Evolutionary conservation across 1,140 invertebrate genomes (phyloP).

Genomic region (Leptinotarsa texana): DNA sequence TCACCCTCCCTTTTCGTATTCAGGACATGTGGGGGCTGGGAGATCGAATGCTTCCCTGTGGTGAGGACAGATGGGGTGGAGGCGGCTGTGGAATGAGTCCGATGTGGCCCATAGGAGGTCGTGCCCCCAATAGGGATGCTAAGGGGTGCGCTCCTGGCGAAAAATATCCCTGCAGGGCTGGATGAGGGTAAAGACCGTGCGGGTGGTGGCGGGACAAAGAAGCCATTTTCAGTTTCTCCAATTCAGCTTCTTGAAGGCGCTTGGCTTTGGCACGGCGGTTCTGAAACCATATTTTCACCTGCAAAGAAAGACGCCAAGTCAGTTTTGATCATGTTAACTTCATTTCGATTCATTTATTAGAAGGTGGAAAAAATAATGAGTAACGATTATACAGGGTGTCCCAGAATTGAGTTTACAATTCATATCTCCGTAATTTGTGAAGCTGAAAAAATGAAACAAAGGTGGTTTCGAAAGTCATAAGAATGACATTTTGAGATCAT

Average conservation of each 20-base stretch:
- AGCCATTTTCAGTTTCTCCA: conserved; percentile 70
- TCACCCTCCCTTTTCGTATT: not conserved
- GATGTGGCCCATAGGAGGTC: conserved; percentile 48
- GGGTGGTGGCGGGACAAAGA: conserved; percentile 51
- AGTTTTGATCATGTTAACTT: too few relatives aligned
- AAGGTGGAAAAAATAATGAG: too few relatives aligned
- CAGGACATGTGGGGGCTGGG: conserved; percentile 50
- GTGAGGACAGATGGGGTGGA: conserved; percentile 42
- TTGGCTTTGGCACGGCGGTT: conserved; percentile 94
- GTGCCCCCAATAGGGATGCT: conserved; percentile 51
- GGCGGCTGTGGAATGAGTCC: conserved; percentile 49
- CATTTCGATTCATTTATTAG: too few relatives aligned
- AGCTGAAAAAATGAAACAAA: too few relatives aligned
- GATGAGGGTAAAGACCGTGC: conserved; percentile 53
- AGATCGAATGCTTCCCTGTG: conserved; percentile 45
- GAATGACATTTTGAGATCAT: too few relatives aligned
- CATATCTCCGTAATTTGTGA: too few relatives aligned
- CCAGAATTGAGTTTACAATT: too few relatives aligned
- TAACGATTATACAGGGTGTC: too few relatives aligned
- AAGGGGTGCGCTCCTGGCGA: conserved; percentile 52
- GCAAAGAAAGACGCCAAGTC: conserved; percentile 51
- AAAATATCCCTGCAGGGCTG: conserved; percentile 54
- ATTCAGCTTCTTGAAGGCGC: conserved; percentile 90
- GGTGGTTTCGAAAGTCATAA: too few relatives aligned
- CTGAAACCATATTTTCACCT: conserved; percentile 98